Conservation (phyloP, 2,888 invertebrate species). For the Drosophila kokeensis region DNA sequence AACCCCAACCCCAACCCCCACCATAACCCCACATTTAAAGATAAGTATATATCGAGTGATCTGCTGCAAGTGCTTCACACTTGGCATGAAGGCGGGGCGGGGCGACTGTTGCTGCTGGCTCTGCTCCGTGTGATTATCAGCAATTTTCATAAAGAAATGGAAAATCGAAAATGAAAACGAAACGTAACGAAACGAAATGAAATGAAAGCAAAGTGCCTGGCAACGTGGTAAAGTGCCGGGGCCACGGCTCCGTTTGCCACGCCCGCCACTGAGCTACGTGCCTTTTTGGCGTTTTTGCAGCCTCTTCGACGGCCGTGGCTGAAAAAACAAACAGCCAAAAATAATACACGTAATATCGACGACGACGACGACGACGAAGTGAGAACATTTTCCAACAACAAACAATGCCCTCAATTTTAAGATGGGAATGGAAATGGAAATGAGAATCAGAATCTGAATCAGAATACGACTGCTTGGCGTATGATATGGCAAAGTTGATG, state of each 20-base stretch:
- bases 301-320: slow-evolving; percentile 53
- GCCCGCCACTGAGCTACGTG: slow-evolving; percentile 72
- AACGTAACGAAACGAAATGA: slow-evolving; percentile 40
- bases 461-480: background rate
- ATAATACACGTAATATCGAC: slow-evolving; percentile 61
- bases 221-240: slow-evolving; percentile 74
- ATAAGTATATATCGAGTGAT: slow-evolving; percentile 66
- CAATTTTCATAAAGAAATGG: slow-evolving; percentile 77
- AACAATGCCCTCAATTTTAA: slow-evolving; percentile 41
- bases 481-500: background rate
- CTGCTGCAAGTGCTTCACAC: slow-evolving; percentile 70
- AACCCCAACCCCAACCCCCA: background rate
- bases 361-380: slow-evolving; percentile 6
- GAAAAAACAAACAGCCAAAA: slow-evolving; percentile 63
- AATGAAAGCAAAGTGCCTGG: slow-evolving; percentile 73
- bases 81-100: slow-evolving; percentile 48
- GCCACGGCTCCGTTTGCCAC: slow-evolving; percentile 62
- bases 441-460: background rate
- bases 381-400: slow-evolving; percentile 26
- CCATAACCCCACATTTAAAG: slow-evolving; percentile 3
- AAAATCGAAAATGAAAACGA: slow-evolving; percentile 56
- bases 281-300: slow-evolving; percentile 76
- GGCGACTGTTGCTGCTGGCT: slow-evolving; percentile 19
- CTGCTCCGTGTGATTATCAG: slow-evolving; percentile 67
- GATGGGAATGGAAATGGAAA: slow-evolving; percentile 8